Evolutionary conservation across 2,888 invertebrate species (phyloP).

Genomic region (Harpalus rufipes): DNA sequence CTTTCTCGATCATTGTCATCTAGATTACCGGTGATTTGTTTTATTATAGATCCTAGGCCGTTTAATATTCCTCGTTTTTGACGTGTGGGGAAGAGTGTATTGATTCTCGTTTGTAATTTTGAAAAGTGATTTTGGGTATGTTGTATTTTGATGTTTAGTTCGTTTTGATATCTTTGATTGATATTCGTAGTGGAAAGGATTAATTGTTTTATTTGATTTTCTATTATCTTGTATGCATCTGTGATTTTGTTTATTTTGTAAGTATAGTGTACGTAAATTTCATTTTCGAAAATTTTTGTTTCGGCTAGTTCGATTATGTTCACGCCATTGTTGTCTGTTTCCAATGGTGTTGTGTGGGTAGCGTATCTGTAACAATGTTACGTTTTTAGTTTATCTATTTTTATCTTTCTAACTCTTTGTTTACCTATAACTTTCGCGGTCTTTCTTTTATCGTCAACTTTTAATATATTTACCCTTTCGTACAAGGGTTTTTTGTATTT

Average conservation of each 20-base stretch:
- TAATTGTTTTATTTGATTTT: background rate
- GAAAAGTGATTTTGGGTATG: background rate
- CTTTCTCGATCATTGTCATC: slow-evolving; percentile 18
- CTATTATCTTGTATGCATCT: background rate
- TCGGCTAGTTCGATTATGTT: background rate
- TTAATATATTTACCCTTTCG: background rate
- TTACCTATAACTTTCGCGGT: too few relatives aligned
- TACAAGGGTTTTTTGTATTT: background rate
- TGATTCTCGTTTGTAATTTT: background rate
- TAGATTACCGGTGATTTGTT: slow-evolving; percentile 27
- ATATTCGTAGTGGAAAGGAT: too few relatives aligned
- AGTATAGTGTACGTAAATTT: background rate
- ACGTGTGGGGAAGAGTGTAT: slow-evolving; percentile 1
- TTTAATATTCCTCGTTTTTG: slow-evolving; percentile 23
- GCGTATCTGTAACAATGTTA: background rate
- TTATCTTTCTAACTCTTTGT: background rate
- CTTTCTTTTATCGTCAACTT: too few relatives aligned
- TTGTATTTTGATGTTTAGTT: background rate
- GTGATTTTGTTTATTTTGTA: slow-evolving; percentile 5
- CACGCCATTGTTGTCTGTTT: background rate
- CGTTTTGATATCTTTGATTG: too few relatives aligned
- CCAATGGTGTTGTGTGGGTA: background rate
- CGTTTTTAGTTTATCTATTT: background rate
- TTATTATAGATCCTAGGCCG: slow-evolving; percentile 7
- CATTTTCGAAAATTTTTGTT: background rate